phyloP scores from a whole-genome alignment of 2,888 invertebrate species.

The Eurois occulta region DNA sequence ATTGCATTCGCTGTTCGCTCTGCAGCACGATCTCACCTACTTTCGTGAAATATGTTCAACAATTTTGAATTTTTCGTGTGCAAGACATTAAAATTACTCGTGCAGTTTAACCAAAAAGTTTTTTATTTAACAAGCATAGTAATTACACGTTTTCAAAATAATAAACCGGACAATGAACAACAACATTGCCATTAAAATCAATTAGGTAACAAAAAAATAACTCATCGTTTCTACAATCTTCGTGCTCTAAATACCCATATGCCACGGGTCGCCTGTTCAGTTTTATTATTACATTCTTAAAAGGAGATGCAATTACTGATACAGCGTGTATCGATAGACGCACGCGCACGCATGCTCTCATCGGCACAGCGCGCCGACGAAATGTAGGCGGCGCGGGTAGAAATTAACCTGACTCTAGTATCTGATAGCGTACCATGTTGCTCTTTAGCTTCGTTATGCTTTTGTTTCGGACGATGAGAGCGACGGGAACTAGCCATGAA shows the following conservation, averaged over 20 bases:
- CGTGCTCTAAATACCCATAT: slow-evolving; percentile 61
- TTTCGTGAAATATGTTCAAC: slow-evolving; percentile 68
- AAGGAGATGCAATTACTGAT: slow-evolving; percentile 82
- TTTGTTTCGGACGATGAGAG: slow-evolving; percentile 67
- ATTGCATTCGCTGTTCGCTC: slow-evolving; percentile 77
- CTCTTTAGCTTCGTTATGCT: slow-evolving; percentile 65
- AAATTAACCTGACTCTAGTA: slow-evolving; percentile 74
- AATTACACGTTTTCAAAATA: slow-evolving; percentile 46
- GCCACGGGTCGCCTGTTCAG: slow-evolving; percentile 59
- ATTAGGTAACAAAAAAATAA: slow-evolving; percentile 40
- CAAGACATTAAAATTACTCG: slow-evolving; percentile 50
- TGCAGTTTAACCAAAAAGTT: slow-evolving; percentile 32
- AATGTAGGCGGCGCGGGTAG: slow-evolving; percentile 78
- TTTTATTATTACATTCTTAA: slow-evolving; percentile 67
- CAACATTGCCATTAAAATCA: slow-evolving; percentile 43
- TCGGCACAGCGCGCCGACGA: slow-evolving; percentile 72
- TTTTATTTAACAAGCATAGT: slow-evolving; percentile 29
- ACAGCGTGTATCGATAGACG: slow-evolving; percentile 71
- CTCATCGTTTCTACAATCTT: slow-evolving; percentile 33
- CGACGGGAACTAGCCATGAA: slow-evolving; percentile 73
- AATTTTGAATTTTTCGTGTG: slow-evolving; percentile 55
- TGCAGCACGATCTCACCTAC: slow-evolving; percentile 79
- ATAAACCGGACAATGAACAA: slow-evolving; percentile 29
- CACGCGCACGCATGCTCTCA: slow-evolving; percentile 67
- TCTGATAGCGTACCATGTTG: slow-evolving; percentile 69